Base-by-base conservation (phyloP, 2,888 invertebrate genomes). In the Synanthedon vespiformis region DNA sequence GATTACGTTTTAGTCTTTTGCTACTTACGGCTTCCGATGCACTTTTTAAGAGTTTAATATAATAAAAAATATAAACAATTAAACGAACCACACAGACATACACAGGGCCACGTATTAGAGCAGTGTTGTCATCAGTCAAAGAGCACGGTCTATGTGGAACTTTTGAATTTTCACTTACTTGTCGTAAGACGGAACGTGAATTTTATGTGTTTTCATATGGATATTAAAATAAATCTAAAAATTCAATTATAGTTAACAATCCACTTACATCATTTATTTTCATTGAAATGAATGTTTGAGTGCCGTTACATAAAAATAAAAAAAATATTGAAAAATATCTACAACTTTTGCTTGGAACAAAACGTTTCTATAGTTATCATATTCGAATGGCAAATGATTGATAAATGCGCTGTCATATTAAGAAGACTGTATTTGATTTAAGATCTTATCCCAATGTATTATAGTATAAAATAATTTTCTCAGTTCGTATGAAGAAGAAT, bases 51-150 rank as follows among this genome's bases (percentile, higher is more conserved):
- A 34, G 72, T 77, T 68, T 78, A 72, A 61, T 72, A 65, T 72
- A 75, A 65, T 74, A 74, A 81, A 84, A 81, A 83, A 83, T 80
- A 82, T 82, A 84, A 85, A 86, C 83, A 85, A 82, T 76, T 68
- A 67, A 68, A 72, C 63, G 67, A 73, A 72, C 67, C 72, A 68
- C 77, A 70, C 66, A 74, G 62, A 75, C 74, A 48, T 48, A 12
- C 18, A 73, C 72, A 74, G 75, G 84, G 87, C 88, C 87, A 87
- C 87, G 87, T 87, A 87, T 87, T 77, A 76, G 67, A 68, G 62
- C 70, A 62, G 82, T 80, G 83, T 83, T 86, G 86, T 79, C 86
- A 86, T 72, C 57, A 55, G 57, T 27, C 12, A 12, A 48, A 56
- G 65, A 63, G 67, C 6, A 8, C 63, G 75, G 84, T 80, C 73